These are phyloP conservation scores for Idaea biselata DNA, from an alignment of 2,888 invertebrate genomes.

Conservation along the genomic window DNA sequence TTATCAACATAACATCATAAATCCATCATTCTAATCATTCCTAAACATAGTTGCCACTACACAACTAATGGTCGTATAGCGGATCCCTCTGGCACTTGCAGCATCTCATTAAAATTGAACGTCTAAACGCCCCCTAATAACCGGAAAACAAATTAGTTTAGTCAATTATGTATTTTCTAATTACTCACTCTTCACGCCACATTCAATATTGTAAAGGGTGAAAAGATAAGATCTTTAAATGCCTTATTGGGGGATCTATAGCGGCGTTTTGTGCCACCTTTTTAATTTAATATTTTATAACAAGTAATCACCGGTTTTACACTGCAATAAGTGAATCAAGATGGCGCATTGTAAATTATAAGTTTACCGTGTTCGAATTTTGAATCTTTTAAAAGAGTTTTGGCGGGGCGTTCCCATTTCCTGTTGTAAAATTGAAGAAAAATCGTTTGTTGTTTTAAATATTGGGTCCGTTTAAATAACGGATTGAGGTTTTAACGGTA, in stretches of 20 bases:
- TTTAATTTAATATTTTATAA: slow-evolving; percentile 19
- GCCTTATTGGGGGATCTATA: slow-evolving; percentile 11
- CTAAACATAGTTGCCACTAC: too few relatives aligned
- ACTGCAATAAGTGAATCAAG: slow-evolving; percentile 14
- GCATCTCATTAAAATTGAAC: background rate
- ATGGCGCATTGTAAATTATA: slow-evolving; percentile 5
- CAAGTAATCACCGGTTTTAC: slow-evolving; percentile 14
- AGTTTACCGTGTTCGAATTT: background rate
- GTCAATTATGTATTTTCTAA: slow-evolving; percentile 17
- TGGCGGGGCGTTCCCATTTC: slow-evolving; percentile 1
- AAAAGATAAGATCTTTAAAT: slow-evolving; percentile 17
- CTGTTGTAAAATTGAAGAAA: background rate
- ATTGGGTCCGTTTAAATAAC: background rate
- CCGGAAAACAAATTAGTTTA: slow-evolving; percentile 6
- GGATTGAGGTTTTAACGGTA: background rate
- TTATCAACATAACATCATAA: too few relatives aligned
- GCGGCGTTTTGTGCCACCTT: slow-evolving; percentile 4
- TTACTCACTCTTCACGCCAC: slow-evolving; percentile 15
- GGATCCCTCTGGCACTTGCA: background rate
- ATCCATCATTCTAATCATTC: too few relatives aligned
- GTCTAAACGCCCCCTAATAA: background rate
- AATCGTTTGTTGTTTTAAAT: background rate
- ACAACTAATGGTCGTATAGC: too few relatives aligned
- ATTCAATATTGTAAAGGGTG: slow-evolving; percentile 21
- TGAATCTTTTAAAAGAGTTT: background rate